These are phyloP conservation scores for Cnemophilus loriae DNA, from an alignment of 2,113 vertebrate genomes.

Conservation along the genomic window DNA sequence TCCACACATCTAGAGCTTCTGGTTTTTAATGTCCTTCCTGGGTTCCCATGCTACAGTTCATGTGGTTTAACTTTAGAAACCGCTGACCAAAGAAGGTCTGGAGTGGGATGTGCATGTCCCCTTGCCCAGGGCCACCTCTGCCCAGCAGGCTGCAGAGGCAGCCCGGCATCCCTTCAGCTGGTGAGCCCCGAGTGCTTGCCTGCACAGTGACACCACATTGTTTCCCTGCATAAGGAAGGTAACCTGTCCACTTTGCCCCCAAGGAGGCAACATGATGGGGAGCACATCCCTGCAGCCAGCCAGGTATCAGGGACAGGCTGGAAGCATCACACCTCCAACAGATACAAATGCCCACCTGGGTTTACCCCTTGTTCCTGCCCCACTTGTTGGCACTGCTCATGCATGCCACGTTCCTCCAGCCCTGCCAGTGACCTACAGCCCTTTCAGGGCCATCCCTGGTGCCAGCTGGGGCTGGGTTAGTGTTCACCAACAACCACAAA, in stretches of 20 bases:
- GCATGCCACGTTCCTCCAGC: rapidly evolving
- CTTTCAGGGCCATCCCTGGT: background rate
- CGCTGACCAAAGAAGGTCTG: background rate
- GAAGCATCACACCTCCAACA: background rate
- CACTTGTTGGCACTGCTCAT: rapidly evolving
- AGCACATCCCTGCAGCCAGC: background rate
- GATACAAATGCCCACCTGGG: background rate
- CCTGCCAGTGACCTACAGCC: background rate
- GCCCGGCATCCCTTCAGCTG: background rate
- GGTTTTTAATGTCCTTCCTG: background rate
- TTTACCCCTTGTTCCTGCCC: background rate
- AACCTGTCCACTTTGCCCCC: background rate
- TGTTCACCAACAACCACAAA: background rate
- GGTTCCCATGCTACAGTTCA: background rate
- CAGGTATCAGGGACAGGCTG: background rate
- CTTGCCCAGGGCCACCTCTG: background rate
- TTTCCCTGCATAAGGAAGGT: background rate
- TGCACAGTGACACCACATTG: rapidly evolving
- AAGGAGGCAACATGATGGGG: rapidly evolving
- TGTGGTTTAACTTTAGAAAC: background rate
- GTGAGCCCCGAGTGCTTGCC: background rate
- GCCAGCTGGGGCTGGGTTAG: background rate
- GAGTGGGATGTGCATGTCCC: rapidly evolving
- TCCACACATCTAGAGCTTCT: background rate
- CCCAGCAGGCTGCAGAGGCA: background rate